Conservation (phyloP, 2,888 invertebrate species). For the Trichopoda pennipes region DNA sequence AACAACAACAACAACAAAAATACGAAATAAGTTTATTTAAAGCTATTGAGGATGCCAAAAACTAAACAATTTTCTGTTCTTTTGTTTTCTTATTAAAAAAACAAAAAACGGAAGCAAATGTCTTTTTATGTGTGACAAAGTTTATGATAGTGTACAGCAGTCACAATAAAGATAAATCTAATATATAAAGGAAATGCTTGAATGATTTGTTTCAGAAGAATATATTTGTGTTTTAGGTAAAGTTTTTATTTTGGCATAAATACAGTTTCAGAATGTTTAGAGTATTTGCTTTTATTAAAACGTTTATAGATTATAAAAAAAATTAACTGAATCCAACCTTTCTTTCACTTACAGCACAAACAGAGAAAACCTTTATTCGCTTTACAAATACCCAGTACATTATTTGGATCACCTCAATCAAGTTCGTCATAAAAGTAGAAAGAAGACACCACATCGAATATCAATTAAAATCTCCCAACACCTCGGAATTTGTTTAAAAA, state of each 20-base stretch:
- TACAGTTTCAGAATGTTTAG: background rate
- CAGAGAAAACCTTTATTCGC: too few species aligned
- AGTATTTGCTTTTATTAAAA: background rate
- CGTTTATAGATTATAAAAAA: too few species aligned
- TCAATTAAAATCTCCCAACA: background rate
- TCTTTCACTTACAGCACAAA: too few species aligned
- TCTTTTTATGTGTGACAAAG: constrained; percentile 65
- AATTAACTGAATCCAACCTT: too few species aligned
- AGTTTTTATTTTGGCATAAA: constrained; percentile 42
- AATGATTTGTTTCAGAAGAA: constrained; percentile 54
- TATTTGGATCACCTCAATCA: background rate
- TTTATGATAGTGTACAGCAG: constrained; percentile 60
- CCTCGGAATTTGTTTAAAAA: constrained; percentile 72
- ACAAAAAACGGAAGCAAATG: constrained; percentile 52
- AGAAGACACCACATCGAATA: background rate
- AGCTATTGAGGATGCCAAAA: constrained; percentile 60
- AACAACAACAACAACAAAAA: constrained; percentile 1
- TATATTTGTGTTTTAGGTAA: background rate
- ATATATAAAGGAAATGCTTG: constrained; percentile 63
- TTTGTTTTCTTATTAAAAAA: constrained; percentile 5
- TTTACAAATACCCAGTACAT: background rate
- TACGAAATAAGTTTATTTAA: constrained; percentile 39
- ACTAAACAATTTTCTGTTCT: constrained; percentile 19
- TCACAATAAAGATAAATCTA: constrained; percentile 65
- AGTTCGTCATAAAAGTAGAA: background rate